Evolutionary conservation across 2,113 vertebrate species (phyloP), one percentile per base, ranked within the genome.

Genomic region (Phoxinus phoxinus): DNA sequence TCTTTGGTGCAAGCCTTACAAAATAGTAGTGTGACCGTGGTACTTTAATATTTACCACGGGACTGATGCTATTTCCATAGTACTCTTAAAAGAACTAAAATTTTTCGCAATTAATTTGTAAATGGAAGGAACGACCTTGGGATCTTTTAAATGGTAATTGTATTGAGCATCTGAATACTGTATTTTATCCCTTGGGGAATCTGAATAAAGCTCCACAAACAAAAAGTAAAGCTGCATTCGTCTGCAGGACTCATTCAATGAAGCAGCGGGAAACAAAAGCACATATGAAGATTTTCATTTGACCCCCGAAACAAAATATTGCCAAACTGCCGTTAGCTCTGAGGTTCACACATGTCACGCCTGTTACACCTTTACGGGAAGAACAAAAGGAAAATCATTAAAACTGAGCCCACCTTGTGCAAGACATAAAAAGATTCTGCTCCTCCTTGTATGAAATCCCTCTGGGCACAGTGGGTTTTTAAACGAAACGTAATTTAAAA

Each of bases 301-400:
- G 51, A 86, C 77, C 81, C 81, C 79, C 73, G 58, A 86, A 86
- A 88, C 74, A 2, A 30, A 84, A 84, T 79, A 61, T 46, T 9
- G 48, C 30, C 46, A 25, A 83, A 56, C 27, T 76, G 56, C 63
- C 73, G 80, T 90, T 71, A 84, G 80, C 83, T 94, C 93, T 93
- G 90, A 92, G 92, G 92, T 94, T 92, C 92, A 86, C 67, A 74
- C 91, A 92, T 91, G 91, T 91, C 92, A 91, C 85, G 46, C 84
- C 89, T 79, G 46, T 86, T 88, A 91, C 92, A 90, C 90, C 91
- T 92, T 90, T 73, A 23, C 86, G 72, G 86, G 0, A 67, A 85
- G 93, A 91, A 95, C 94, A 93, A 95, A 95, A 95, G 93, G 92
- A 32, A 93, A 92, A 89, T 86, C 90, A 94, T 85, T 93, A 94